Base-by-base conservation (phyloP, 2,113 vertebrate genomes). In the Fukomys damarensis region DNA sequence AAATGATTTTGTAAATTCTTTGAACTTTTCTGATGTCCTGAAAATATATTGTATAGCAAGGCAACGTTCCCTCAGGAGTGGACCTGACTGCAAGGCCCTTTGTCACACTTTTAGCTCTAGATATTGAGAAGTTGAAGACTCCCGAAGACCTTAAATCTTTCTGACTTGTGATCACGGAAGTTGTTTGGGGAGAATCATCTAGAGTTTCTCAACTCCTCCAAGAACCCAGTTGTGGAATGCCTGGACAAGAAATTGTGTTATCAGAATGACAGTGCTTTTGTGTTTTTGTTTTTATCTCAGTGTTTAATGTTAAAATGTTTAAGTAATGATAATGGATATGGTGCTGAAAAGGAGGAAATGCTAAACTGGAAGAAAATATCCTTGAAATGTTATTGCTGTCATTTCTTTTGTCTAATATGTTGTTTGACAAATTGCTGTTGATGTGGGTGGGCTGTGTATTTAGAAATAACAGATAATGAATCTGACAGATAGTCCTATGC, bases 321-420 rank as follows among this genome's bases (percentile, higher is more conserved):
- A 89, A 95, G 70, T 87, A 94, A 92, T 93, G 14, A 26, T 96
- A 89, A 95, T 95, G 61, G 43, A 97, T 92, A 54, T 81, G 59
- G 74, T 95, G 86, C 87, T 95, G 70, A 97, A 94, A 97, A 95
- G 85, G 70, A 97, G 91, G 94, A 97, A 97, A 93, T 84, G 68
- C 68, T 95, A 61, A 95, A 87, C 20, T 80, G 77, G 49, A 89
- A 79, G 68, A 74, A 91, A 92, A 91, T 80, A 59, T 54, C 81
- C 86, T 81, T 94, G 76, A 91, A 96, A 92, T 95, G 88, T 52
- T 85, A 63, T 35, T 96, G 63, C 46, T 41, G 82, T 94, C 35
- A 77, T 89, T 97, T 74, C 65, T 93, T 82, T 95, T 97, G 89
- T 89, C 66, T 97, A 91, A 95, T 92, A 49, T 94, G 54, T 86